Evolutionary conservation across 2,888 invertebrate genomes (phyloP).

Genomic region (Luperina testacea): DNA sequence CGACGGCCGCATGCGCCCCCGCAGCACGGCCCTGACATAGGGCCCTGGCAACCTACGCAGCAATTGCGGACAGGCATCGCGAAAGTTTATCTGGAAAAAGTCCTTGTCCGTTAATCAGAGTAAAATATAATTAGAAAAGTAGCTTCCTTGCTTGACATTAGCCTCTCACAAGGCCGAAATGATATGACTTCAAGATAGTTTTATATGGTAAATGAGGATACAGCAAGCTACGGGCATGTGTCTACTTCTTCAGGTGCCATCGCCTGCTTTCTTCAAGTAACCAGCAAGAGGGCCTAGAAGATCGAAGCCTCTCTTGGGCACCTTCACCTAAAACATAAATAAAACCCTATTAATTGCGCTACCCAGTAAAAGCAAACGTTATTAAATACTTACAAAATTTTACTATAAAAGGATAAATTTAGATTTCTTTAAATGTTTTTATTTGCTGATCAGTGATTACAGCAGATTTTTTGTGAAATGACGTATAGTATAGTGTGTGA

Average conservation of each 20-base stretch:
- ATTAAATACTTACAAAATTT: conserved; percentile 39
- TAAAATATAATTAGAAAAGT: neutral
- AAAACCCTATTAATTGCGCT: neutral
- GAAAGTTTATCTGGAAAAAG: conserved; percentile 40
- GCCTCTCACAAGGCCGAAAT: neutral
- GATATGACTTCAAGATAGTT: neutral
- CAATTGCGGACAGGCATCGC: conserved; percentile 86
- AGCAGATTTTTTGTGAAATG: conserved; percentile 39
- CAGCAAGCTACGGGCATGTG: neutral
- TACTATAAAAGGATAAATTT: conserved; percentile 33
- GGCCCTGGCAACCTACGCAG: conserved; percentile 83
- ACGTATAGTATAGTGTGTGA: neutral
- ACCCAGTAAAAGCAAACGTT: neutral
- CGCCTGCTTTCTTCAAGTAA: neutral
- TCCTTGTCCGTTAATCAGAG: neutral
- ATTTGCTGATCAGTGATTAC: conserved; percentile 9
- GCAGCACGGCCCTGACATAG: conserved; percentile 77
- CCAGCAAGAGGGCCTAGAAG: too few species aligned
- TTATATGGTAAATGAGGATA: neutral
- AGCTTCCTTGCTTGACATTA: neutral
- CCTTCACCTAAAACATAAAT: neutral
- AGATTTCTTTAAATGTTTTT: conserved; percentile 29
- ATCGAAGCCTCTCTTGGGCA: neutral
- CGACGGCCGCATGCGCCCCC: conserved; percentile 71
- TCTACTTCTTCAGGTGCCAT: neutral